phyloP scores from a whole-genome alignment of 2,797 vertebrate species.

The Phoebastria nigripes region DNA sequence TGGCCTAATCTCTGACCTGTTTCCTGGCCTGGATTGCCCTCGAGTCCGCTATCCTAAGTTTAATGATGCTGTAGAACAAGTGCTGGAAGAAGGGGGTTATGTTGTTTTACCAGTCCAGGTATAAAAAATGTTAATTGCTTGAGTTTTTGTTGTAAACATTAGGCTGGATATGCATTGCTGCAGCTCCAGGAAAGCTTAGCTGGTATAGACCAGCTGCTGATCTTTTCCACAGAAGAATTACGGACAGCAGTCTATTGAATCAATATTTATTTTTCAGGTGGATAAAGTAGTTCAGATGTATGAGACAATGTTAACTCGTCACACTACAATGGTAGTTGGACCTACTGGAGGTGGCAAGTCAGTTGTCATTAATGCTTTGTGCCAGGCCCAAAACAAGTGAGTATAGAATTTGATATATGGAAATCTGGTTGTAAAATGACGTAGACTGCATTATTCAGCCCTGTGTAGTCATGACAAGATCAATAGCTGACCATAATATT shows the following conservation, averaged over 20 bases:
- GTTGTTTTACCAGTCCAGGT: constrained; percentile 87
- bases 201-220: background rate
- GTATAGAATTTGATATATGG: background rate
- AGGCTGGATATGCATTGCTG: background rate
- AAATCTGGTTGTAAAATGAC: background rate
- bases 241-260: background rate
- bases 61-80: constrained; percentile 87
- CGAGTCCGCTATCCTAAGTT: constrained; percentile 89
- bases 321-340: constrained; percentile 96
- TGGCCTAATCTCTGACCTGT: constrained; percentile 92
- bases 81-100: constrained; percentile 80
- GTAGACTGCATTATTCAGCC: background rate
- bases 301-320: constrained; percentile 96
- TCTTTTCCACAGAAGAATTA: background rate
- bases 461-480: background rate
- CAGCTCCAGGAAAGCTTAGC: background rate
- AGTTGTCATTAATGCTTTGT: constrained; percentile 92
- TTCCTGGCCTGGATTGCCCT: constrained; percentile 92
- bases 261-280: constrained; percentile 75
- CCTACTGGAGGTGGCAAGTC: constrained; percentile 97
- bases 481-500: background rate
- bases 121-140: background rate
- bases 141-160: background rate
- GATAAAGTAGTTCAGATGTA: constrained; percentile 98
- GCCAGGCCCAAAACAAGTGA: constrained; percentile 93